Conservation (phyloP, 2,113 vertebrate species). For the Emydura subglobosa region DNA sequence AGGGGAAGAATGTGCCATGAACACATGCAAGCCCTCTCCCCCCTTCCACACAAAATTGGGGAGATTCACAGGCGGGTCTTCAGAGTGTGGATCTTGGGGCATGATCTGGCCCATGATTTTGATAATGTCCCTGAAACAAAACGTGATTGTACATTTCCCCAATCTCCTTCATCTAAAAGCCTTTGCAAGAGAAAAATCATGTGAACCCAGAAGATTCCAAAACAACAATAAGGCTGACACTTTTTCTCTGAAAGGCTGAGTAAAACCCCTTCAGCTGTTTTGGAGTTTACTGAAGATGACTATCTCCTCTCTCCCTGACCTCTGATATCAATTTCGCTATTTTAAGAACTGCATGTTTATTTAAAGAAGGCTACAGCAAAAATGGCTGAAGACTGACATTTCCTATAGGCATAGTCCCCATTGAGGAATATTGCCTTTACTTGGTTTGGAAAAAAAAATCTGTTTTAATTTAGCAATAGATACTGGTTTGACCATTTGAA, state of each 20-base stretch:
- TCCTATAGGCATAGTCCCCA: neutral
- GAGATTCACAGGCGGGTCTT: neutral
- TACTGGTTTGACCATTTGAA: neutral
- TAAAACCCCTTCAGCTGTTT: neutral
- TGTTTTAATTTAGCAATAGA: neutral
- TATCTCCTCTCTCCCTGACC: too few species aligned
- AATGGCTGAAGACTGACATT: neutral
- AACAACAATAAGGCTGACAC: neutral
- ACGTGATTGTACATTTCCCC: neutral
- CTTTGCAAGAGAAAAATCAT: neutral
- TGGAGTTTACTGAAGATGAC: neutral
- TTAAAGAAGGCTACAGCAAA: neutral
- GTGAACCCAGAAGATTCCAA: neutral
- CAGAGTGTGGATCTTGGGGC: neutral
- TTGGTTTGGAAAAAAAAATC: too few species aligned
- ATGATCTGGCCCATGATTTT: neutral
- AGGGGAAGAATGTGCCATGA: neutral
- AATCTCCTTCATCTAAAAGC: neutral
- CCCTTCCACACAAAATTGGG: neutral
- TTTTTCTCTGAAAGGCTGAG: neutral
- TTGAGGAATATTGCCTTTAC: neutral
- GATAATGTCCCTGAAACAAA: neutral
- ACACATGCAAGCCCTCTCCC: neutral
- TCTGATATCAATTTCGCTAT: neutral
- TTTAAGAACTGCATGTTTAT: neutral